These are phyloP conservation scores for Eufriesea mexicana DNA, from an alignment of 1,140 invertebrate genomes.

Conservation along the genomic window DNA sequence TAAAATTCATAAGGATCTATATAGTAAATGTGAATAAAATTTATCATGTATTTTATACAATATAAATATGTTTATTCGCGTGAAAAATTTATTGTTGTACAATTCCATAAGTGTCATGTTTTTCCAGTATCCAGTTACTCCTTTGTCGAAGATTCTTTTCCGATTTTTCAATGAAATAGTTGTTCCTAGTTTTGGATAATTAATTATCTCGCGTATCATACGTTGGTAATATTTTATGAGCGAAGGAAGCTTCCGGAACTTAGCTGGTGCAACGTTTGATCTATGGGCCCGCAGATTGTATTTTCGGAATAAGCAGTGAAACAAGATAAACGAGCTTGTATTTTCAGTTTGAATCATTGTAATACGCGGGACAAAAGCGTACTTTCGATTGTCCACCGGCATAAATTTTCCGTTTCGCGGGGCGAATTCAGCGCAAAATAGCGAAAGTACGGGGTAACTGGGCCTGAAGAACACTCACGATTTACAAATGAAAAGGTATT, in stretches of 20 bases:
- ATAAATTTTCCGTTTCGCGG: neutral
- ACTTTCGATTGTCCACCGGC: neutral
- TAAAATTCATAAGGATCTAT: no score
- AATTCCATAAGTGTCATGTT: no score
- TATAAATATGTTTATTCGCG: no score
- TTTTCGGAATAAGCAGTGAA: neutral
- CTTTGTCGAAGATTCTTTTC: no score
- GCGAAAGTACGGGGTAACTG: constrained; percentile 3
- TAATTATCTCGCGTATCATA: neutral
- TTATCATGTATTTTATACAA: no score
- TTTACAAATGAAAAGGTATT: constrained; percentile 21
- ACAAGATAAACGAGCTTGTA: neutral
- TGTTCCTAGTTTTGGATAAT: no score
- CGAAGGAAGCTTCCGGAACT: neutral
- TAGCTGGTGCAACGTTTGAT: neutral
- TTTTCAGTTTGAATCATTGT: neutral
- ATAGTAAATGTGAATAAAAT: no score
- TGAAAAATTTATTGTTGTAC: no score
- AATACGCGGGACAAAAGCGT: neutral
- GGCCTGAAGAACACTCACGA: constrained; percentile 8
- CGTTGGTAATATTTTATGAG: neutral
- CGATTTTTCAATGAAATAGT: no score
- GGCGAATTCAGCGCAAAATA: neutral
- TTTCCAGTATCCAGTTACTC: no score
- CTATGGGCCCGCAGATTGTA: no score